These are phyloP conservation scores for Trichogramma evanescens DNA, from an alignment of 2,888 invertebrate genomes.

Conservation along the genomic window DNA sequence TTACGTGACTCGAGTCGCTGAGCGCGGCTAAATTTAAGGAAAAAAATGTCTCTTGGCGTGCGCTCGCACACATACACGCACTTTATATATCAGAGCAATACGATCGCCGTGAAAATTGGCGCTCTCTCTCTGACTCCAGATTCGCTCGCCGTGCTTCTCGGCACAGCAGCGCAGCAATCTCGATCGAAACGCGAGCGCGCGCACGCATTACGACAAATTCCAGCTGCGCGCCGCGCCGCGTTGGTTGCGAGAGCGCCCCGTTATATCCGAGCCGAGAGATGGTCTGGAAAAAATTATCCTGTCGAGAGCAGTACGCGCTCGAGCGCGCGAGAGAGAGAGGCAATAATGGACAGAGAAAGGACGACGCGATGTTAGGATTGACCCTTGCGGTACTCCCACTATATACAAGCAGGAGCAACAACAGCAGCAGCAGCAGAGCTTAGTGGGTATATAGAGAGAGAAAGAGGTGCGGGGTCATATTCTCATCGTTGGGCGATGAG, in stretches of 20 bases:
- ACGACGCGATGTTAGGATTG: constrained; percentile 42
- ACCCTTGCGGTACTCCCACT: constrained; percentile 47
- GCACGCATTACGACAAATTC: constrained; percentile 6
- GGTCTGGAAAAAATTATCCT: not conserved
- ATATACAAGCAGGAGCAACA: not conserved
- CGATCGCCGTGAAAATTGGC: too few species aligned
- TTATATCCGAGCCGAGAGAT: not conserved
- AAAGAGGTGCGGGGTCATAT: constrained; percentile 39
- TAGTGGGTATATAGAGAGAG: constrained; percentile 9
- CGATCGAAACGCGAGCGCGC: too few species aligned
- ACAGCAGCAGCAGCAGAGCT: constrained; percentile 1
- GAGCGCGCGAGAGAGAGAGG: constrained; percentile 15
- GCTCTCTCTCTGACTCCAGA: too few species aligned
- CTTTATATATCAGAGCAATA: too few species aligned
- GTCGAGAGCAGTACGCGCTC: not conserved
- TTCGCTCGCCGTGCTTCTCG: too few species aligned
- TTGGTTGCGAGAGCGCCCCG: not conserved
- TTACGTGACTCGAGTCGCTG: too few species aligned
- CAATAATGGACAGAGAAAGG: constrained; percentile 29
- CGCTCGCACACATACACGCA: too few species aligned
- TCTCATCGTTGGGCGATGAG: constrained; percentile 36
- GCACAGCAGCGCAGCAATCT: too few species aligned
- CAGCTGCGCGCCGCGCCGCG: constrained; percentile 9
- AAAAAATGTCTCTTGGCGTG: too few species aligned
- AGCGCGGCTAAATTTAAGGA: too few species aligned